Evolutionary conservation across 2,797 vertebrate genomes (phyloP), one percentile per base, ranked within the genome.

Genomic region (Bufotes viridis): DNA sequence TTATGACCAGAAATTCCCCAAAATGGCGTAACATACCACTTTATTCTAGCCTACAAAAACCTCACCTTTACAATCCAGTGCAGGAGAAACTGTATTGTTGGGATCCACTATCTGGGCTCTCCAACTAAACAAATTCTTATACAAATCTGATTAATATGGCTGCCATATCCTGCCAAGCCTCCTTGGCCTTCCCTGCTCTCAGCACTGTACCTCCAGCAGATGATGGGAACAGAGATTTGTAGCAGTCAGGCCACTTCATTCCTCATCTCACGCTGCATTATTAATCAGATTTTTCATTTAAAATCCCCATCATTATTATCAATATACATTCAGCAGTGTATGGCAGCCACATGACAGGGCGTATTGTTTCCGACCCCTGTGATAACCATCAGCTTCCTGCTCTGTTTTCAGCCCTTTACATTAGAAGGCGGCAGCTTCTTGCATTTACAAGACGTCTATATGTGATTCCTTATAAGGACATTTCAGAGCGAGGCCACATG

Each of bases 391-490:
- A 8, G 78, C 55, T 80, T 80, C 78, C 67, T 69, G 65, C 80
- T 83, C 22, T 26, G 65, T 70, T 26, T 70, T n/a, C 65, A 20
- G 65, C 0, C 17, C 82, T 84, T 74, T 84, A 84, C 82, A 84
- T 84, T 84, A n/a, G 17, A 20, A 70, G 51, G 55, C 34, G 53
- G 49, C 57, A 60, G 82, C 81, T 0, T 67, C 14, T 61, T 81
- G 18, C 42, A 42, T 7, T 42, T 42, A 42, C 42, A 42, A 42
- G 42, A 42, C 14, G 42, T 51, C 14, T 55, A 26, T 83, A 29
- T 26, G 17, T 7, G 4, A 24, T 60, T 74, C 82, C 82, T 84
- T 84, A 74, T 84, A 84, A 84, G 82, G 82, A 57, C 55, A 84
- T 84, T 84, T 84, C 67, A 70, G 20, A 67, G 61, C 10, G 26